A percentile compares a stretch with the other conserved stretches of the same genome.
These are phyloP conservation scores for Isotomurus palustris DNA, from an alignment of 2,888 invertebrate species.

Conservation along the genomic window DNA sequence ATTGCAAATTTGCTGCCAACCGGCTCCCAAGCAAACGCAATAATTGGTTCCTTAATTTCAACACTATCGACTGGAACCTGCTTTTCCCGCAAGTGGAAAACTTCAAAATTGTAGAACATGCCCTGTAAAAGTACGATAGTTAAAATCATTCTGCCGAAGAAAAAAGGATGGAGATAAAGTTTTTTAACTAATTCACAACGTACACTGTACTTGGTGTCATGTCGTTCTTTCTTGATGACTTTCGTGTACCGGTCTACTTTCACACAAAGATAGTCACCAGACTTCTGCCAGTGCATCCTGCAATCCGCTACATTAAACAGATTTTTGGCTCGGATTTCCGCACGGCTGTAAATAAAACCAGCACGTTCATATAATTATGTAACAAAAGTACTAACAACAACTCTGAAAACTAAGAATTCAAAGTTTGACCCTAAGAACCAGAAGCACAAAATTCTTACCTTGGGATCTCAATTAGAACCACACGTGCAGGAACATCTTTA, in stretches of 20 bases:
- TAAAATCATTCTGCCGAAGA: background rate
- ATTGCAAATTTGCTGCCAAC: conserved; percentile 93
- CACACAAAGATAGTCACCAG: conserved; percentile 94
- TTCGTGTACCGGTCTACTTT: conserved; percentile 87
- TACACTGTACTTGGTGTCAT: conserved; percentile 84
- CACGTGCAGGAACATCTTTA: conserved; percentile 92
- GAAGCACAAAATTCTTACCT: conserved; percentile 66
- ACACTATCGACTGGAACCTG: conserved; percentile 96
- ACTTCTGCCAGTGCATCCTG: conserved; percentile 98
- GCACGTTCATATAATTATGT: background rate
- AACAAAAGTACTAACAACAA: background rate
- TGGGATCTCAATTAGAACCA: conserved; percentile 87
- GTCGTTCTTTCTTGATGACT: conserved; percentile 81
- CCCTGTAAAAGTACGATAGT: conserved; percentile 56
- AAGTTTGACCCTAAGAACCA: conserved; percentile 87
- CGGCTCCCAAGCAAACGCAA: conserved; percentile 98
- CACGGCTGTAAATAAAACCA: conserved; percentile 55
- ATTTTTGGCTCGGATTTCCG: conserved; percentile 86
- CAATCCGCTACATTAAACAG: conserved; percentile 97
- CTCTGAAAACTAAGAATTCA: conserved; percentile 77
- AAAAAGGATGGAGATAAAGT: too few relatives aligned
- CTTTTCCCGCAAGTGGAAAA: conserved; percentile 97
- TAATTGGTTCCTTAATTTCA: conserved; percentile 87
- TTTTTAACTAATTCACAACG: conserved; percentile 49
- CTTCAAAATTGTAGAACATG: conserved; percentile 97